Conservation (phyloP, 2,113 vertebrate species). For the Engystomops pustulosus region DNA sequence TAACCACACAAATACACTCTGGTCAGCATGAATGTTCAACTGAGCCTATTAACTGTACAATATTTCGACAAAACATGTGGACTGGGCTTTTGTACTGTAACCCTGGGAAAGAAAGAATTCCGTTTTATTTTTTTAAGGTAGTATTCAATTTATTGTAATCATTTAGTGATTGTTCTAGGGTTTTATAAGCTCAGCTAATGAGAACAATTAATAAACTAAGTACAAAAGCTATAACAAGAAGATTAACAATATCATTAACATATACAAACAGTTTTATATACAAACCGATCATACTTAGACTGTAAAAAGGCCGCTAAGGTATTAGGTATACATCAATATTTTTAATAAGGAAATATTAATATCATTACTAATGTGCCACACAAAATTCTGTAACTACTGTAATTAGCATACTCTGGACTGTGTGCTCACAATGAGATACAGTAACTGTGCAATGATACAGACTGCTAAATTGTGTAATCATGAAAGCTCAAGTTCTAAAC, state of each 20-base stretch:
- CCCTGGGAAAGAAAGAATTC: neutral
- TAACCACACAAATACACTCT: neutral
- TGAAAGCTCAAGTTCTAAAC: too few relatives aligned
- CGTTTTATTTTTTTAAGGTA: conserved; percentile 12
- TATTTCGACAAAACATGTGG: neutral
- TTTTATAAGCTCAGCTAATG: conserved; percentile 45
- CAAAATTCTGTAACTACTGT: neutral
- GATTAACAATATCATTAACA: conserved; percentile 44
- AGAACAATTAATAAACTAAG: conserved; percentile 41
- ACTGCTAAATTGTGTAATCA: too few relatives aligned
- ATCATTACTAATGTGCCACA: conserved; percentile 22
- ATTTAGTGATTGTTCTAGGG: conserved; percentile 20
- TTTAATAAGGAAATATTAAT: conserved; percentile 46
- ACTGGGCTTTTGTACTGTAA: too few relatives aligned
- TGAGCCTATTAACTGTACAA: neutral
- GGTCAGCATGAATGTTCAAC: neutral
- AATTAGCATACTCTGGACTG: too few relatives aligned
- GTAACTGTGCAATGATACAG: too few relatives aligned
- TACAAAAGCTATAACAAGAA: conserved; percentile 46
- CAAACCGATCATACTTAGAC: conserved; percentile 21
- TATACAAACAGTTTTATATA: conserved; percentile 16
- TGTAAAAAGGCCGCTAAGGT: conserved; percentile 23
- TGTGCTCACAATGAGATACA: too few relatives aligned
- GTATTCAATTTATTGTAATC: conserved; percentile 36
- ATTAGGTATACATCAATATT: conserved; percentile 29